Conservation (phyloP, 2,113 vertebrate genomes). For the Sturnus vulgaris region DNA sequence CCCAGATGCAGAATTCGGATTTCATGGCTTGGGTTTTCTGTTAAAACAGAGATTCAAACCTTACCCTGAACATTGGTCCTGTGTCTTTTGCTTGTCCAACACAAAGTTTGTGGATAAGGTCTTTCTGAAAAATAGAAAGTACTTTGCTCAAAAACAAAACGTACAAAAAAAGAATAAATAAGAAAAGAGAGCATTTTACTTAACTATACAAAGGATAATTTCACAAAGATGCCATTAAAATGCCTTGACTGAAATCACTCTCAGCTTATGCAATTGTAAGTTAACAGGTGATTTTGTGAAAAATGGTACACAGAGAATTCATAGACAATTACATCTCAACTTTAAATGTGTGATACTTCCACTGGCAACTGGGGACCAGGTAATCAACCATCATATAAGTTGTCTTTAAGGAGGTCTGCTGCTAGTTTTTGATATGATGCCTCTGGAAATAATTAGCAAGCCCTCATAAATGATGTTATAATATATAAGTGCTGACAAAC, state of each 20-base stretch:
- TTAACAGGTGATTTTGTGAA: background rate
- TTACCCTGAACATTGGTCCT: background rate
- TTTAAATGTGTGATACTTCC: background rate
- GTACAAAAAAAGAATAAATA: background rate
- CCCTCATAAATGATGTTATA: background rate
- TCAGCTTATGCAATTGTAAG: background rate
- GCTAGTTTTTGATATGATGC: background rate
- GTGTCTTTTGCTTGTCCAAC: background rate
- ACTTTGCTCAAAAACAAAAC: background rate
- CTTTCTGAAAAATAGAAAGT: background rate
- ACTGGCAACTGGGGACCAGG: background rate
- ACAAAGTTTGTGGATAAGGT: background rate
- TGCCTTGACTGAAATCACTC: background rate
- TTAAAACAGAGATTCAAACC: background rate
- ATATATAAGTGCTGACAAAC: background rate
- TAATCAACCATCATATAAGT: background rate
- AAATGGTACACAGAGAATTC: background rate
- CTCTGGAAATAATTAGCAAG: slow-evolving; percentile 22
- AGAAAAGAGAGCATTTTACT: background rate
- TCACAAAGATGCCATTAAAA: background rate
- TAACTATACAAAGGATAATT: background rate
- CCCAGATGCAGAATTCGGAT: background rate
- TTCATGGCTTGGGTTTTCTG: background rate
- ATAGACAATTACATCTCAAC: background rate
- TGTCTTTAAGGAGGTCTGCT: background rate